Base-by-base conservation (phyloP, 2,888 invertebrate genomes). In the Tiliacea citrago region DNA sequence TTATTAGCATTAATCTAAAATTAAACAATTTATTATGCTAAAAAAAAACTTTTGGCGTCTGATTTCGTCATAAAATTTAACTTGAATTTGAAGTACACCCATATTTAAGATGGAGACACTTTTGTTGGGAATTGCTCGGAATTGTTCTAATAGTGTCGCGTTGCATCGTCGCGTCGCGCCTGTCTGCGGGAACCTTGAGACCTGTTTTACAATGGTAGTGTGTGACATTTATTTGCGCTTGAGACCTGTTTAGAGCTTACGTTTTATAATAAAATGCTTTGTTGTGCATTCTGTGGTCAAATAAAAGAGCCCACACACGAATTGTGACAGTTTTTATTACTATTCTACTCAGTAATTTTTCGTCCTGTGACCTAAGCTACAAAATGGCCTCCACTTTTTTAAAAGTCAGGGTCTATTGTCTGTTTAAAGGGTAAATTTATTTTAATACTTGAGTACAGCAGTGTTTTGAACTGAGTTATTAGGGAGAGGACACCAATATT, bases 261-360 rank as follows among this genome's bases (percentile, higher is more conserved):
- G 24, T 70, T 62, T 55, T 18, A 57, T 55, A 62, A 78, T 49
- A 55, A 62, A 76, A 67, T 76, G 42, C 45, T 58, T 67, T 67
- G 66, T 76, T 75, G 58, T 51, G 29, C 9, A 76, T 24, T 51
- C 39, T 60, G 16, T 57, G 29, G 16, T 29, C n/a, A 35, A 58
- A 67, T 75, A 67, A 76, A 67, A 13, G 16, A 47, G 67, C 58
- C 77, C 75, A 60, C 77, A 45, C 75, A 58, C 18, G 66, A 29
- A 51, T 21, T 24, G 16, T 24, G 24, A 24, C 29, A 58, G 58
- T 24, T 21, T 67, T 51, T 60, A 45, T 49, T 58, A 57, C 7
- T 29, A 60, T 29, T 51, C 21, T 6, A 29, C 24, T 13, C 3
- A 35, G 49, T 29, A 13, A 42, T n/a, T 51, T 57, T n/a, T 29